Percentiles rank a stretch among this genome's conserved stretches.
Conservation (phyloP, 2,888 invertebrate genomes). For the Caenorhabditis japonica region DNA sequence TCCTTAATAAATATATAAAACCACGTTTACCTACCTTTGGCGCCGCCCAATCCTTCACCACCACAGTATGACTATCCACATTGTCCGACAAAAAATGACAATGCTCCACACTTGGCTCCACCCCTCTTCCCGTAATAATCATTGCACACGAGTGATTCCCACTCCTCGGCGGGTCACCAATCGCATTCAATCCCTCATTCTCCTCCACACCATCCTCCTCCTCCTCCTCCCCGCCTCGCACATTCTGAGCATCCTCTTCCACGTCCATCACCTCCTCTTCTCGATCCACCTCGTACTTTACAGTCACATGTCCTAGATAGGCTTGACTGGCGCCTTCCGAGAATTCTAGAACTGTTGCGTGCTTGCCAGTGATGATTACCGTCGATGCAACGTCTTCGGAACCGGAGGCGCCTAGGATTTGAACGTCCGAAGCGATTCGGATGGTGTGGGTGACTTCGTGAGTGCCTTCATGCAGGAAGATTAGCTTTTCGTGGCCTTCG, state of each 20-base stretch:
- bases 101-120: constrained; percentile 95
- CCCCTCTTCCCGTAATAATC: constrained; percentile 86
- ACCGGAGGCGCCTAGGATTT: constrained; percentile 87
- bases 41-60: constrained; percentile 96
- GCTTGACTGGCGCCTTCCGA: constrained; percentile 14
- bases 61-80: constrained; percentile 96
- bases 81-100: constrained; percentile 96
- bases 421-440: constrained; percentile 89
- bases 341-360: constrained; percentile 26
- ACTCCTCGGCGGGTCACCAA: neutral
- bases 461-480: constrained; percentile 93
- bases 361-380: constrained; percentile 41
- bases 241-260: neutral
- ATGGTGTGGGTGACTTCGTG: constrained; percentile 91
- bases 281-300: constrained; percentile 31
- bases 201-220: neutral
- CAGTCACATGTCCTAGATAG: constrained; percentile 38
- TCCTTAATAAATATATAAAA: no score
- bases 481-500: constrained; percentile 81
- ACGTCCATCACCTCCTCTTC: constrained; percentile 25
- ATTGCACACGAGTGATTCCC: constrained; percentile 26
- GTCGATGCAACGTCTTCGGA: constrained; percentile 42
- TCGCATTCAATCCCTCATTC: neutral
- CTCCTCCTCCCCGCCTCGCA: neutral
- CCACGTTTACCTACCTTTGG: constrained; percentile 84